Evolutionary conservation across 2,113 vertebrate genomes (phyloP), one percentile per base, ranked within the genome.

Genomic region (Passerina amoena): DNA sequence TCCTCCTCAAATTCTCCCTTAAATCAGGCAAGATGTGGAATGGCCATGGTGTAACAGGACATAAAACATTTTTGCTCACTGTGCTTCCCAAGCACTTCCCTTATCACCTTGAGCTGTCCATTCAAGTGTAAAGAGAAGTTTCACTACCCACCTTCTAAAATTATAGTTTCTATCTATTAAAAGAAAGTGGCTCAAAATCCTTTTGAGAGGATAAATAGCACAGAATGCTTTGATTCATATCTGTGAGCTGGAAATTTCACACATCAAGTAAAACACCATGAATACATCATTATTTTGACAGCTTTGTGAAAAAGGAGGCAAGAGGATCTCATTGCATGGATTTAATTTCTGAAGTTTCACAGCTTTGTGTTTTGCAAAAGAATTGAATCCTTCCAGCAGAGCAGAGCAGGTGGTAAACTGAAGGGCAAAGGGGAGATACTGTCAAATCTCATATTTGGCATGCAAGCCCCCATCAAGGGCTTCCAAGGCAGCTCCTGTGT

Each of bases 251-350:
- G 66, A 91, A 94, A 92, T 94, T 97, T 97, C 94, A 93, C 94
- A 90, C 93, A 86, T 94, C 82, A 93, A 94, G 54, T 66, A 56
- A 86, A 91, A 92, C 59, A 92, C 94, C 79, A 77, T 82, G 90
- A 92, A 96, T 93, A 88, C 92, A 82, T 94, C 95, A 90, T 94
- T 96, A 93, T 95, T 90, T 91, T 96, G 94, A 92, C 95, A 96
- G 87, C 63, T 87, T 69, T 94, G 84, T 88, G 91, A 86, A 94
- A 93, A 90, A 93, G 51, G 14, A 95, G 47, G 75, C 90, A 80
- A 90, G 79, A 73, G 64, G 59, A 96, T 88, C 4, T 3, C 21
- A 37, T 81, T 85, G 35, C 71, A n/a, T 31, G 51, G 66, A 77
- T 95, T 96, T 94, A 73, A 97, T 96, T 95, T 90, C 79, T 85